Evolutionary conservation across 2,888 invertebrate genomes (phyloP).

Genomic region (Stenoptilia bipunctidactyla): DNA sequence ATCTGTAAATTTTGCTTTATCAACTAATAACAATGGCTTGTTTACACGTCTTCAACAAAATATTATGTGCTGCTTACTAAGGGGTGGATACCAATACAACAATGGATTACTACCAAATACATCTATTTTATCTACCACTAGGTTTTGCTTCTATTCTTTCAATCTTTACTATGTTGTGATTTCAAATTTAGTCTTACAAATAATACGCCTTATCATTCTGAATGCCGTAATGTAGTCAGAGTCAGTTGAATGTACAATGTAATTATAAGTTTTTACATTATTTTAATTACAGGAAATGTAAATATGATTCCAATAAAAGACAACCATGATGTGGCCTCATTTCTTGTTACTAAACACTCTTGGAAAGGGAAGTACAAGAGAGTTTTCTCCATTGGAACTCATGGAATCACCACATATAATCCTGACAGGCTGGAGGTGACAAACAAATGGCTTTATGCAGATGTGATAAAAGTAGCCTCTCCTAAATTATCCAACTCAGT

Average conservation of each 20-base stretch:
- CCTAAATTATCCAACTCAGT: conserved; percentile 67
- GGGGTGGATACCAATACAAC: conserved; percentile 58
- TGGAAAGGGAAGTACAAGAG: conserved; percentile 99
- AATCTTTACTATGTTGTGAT: no score
- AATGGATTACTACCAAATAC: no score
- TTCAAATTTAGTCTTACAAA: no score
- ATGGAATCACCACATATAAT: conserved; percentile 97
- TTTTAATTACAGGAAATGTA: conserved; percentile 57
- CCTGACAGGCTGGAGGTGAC: conserved; percentile 76
- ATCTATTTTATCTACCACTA: no score
- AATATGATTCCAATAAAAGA: conserved; percentile 88
- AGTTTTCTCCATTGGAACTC: conserved; percentile 95
- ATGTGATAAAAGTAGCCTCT: conserved; percentile 80
- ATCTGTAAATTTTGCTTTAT: neutral
- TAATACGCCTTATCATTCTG: no score
- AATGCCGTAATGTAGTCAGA: no score
- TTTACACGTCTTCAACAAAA: conserved; percentile 55
- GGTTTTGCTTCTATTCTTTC: no score
- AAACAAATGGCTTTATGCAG: conserved; percentile 91
- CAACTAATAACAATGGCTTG: conserved; percentile 29
- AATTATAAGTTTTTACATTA: no score
- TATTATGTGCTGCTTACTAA: conserved; percentile 33
- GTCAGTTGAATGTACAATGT: no score
- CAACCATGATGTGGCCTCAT: conserved; percentile 96
- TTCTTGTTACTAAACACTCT: conserved; percentile 96